phyloP scores from a whole-genome alignment of 2,113 vertebrate genomes.

The Pavo muticus region DNA sequence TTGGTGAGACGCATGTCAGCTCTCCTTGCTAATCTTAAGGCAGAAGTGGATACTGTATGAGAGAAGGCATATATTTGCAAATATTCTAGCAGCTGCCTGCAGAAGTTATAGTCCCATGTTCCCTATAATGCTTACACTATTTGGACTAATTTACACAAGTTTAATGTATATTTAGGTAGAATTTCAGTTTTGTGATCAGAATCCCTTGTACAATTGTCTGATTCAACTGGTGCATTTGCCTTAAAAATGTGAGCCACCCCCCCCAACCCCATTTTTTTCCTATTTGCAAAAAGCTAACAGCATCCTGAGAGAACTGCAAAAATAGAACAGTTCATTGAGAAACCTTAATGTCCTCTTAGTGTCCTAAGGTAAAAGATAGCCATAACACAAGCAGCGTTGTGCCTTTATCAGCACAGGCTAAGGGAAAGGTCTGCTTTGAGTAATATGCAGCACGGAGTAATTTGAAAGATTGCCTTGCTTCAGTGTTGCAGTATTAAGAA shows the following conservation, averaged over 20 bases:
- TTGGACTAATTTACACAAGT: neutral
- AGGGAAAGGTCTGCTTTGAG: slow-evolving; percentile 28
- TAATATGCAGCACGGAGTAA: slow-evolving; percentile 43
- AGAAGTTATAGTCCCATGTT: neutral
- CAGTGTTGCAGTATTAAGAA: slow-evolving; percentile 27
- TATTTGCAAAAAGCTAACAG: neutral
- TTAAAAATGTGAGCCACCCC: accelerated
- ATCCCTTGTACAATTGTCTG: neutral
- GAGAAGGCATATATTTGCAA: neutral
- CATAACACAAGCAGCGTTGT: neutral
- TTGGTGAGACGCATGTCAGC: slow-evolving; percentile 57
- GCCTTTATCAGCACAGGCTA: neutral
- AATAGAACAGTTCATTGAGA: neutral
- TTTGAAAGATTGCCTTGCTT: slow-evolving; percentile 43
- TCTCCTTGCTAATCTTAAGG: neutral
- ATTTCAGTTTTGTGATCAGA: neutral
- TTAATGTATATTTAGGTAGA: neutral
- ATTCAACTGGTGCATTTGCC: neutral
- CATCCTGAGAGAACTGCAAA: neutral
- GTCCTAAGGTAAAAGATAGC: neutral
- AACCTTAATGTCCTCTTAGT: neutral
- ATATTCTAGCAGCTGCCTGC: neutral
- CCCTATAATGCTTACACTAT: neutral
- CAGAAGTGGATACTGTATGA: neutral
- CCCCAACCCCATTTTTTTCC: neutral